Evolutionary conservation across 2,888 invertebrate species (phyloP), one percentile per base, ranked within the genome.

Genomic region (Diadromus collaris): DNA sequence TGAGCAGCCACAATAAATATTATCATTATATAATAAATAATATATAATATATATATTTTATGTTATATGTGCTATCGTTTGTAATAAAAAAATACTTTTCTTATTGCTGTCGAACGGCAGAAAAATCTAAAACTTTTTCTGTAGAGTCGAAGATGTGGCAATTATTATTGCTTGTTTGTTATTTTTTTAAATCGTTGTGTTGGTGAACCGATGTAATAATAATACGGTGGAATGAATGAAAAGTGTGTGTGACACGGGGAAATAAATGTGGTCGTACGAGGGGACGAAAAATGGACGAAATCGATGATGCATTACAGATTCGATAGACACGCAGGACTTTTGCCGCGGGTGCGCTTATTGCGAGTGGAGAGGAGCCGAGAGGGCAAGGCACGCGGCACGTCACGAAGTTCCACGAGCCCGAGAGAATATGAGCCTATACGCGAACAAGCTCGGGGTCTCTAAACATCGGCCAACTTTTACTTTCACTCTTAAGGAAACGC

Each of bases 401-500:
- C 69, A 74, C 74, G 70, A 74, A 78, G 78, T 67, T 56, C 70
- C 54, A 16, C n/a, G 21, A 32, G 69, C 68, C 61, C 60, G 67
- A 74, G 70, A 67, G 76, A 72, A 72, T n/a, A n/a, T 76, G 70
- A 64, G 72, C 51, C 51, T 65, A 65, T n/a, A n/a, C n/a, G n/a
- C 41, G 58, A 73, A 58, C 46, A 46, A 63, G 51, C 60, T 54
- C 21, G 41, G 29, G 21, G 38, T 38, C 60, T 63, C 71, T 46
- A 51, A 63, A 78, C 70, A 73, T 44, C 77, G 71, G 78, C 80
- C 75, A 82, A 86, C 87, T 86, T 86, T 86, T 87, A 86, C 87
- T 87, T 87, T 87, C 86, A 85, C 86, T 83, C 82, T 84, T 83
- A 83, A 85, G 84, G 84, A 85, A 86, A 86, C 84, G 83, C 80